Evolutionary conservation across 2,113 vertebrate genomes (phyloP).

Genomic region (Suncus etruscus): DNA sequence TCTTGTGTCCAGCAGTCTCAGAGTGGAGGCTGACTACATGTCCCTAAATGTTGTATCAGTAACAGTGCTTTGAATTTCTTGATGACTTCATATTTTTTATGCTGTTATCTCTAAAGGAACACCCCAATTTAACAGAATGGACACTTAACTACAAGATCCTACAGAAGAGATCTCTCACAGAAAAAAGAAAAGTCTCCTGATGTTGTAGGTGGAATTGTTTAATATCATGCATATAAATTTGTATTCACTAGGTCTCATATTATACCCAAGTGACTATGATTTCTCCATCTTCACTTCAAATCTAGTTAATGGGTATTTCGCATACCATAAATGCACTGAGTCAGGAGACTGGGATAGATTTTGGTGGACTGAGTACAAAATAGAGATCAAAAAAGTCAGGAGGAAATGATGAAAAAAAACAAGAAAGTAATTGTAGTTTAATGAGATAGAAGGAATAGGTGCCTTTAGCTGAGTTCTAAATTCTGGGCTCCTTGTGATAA

Average conservation of each 20-base stretch:
- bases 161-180: too few relatives aligned
- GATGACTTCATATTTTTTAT: too few relatives aligned
- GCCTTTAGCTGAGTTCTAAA: background rate
- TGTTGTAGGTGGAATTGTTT: background rate
- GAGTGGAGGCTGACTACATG: too few relatives aligned
- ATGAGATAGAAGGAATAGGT: background rate
- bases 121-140: too few relatives aligned
- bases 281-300: background rate
- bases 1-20: too few relatives aligned
- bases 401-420: background rate
- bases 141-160: too few relatives aligned
- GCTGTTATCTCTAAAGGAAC: too few relatives aligned
- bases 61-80: too few relatives aligned
- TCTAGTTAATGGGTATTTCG: background rate
- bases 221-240: background rate
- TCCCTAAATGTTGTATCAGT: too few relatives aligned
- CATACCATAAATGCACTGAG: background rate
- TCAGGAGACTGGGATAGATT: background rate
- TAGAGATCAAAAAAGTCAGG: background rate
- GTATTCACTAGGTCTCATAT: background rate
- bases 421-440: background rate
- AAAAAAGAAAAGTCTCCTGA: too few relatives aligned
- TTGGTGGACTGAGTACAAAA: background rate
- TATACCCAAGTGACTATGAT: background rate
- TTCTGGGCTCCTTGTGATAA: background rate